Conservation (phyloP, 2,113 vertebrate species). For the Microcebus lehilahytsara region DNA sequence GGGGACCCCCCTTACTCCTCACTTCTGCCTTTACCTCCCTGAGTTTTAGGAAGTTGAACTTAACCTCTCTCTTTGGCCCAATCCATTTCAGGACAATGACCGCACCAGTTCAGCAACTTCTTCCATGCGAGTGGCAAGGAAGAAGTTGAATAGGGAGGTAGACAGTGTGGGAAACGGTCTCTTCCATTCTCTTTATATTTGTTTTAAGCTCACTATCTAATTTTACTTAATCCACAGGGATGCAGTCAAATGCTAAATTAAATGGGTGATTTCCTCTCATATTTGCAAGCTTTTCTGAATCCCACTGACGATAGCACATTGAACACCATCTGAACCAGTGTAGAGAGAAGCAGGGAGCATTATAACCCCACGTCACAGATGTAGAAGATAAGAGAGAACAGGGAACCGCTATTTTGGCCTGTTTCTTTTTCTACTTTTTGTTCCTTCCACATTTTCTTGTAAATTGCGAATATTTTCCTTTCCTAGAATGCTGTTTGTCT, state of each 20-base stretch:
- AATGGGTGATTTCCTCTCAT: not conserved
- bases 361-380: not conserved
- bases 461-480: not conserved
- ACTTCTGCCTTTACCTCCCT: not conserved
- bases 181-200: not conserved
- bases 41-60: not conserved
- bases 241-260: not conserved
- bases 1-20: not conserved
- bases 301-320: rapidly evolving
- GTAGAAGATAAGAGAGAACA: not conserved
- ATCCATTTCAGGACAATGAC: not conserved
- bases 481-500: constrained; percentile 34
- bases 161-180: not conserved
- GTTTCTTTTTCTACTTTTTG: not conserved
- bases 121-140: not conserved
- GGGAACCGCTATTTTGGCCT: not conserved
- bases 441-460: not conserved
- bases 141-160: not conserved
- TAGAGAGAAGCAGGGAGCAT: not conserved
- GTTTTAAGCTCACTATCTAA: not conserved
- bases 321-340: not conserved
- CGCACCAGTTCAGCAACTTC: not conserved
- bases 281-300: not conserved
- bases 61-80: not conserved
- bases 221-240: not conserved